These are phyloP conservation scores for Aurelia aurita complex sp. Pacific DNA, from an alignment of 30 jellyfish, hydroid and myxozoan species.

Conservation along the genomic window DNA sequence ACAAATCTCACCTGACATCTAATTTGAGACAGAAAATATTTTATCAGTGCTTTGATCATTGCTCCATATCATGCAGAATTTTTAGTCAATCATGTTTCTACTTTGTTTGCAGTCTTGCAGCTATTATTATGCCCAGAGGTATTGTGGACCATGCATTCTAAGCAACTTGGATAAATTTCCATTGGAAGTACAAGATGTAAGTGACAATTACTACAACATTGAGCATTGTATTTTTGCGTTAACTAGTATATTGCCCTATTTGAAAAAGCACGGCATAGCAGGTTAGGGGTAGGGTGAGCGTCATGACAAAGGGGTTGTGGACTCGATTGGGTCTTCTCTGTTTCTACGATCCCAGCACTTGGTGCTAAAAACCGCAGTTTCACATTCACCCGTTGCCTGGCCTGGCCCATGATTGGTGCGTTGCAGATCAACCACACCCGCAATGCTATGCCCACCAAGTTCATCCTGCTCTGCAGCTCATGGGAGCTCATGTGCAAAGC, in stretches of 20 bases:
- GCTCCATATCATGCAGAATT: neutral
- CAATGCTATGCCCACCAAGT: neutral
- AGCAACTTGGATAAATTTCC: slow-evolving; percentile 26
- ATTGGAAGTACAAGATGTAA: slow-evolving; percentile 25
- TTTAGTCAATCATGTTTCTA: neutral
- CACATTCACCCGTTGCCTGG: too few species aligned
- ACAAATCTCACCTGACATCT: too few species aligned
- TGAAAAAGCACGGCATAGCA: too few species aligned
- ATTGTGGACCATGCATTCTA: slow-evolving; percentile 30
- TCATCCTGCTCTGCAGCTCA: neutral
- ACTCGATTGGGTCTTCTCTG: too few species aligned
- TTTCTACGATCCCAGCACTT: too few species aligned
- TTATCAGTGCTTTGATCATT: neutral
- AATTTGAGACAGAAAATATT: neutral
- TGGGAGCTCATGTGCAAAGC: neutral
- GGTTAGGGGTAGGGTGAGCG: too few species aligned
- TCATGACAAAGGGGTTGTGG: too few species aligned
- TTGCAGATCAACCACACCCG: too few species aligned
- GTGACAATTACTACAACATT: neutral
- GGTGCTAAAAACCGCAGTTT: too few species aligned
- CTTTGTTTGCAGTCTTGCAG: slow-evolving; percentile 20
- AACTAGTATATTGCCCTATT: too few species aligned
- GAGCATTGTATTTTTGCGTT: neutral
- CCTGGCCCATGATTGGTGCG: too few species aligned
- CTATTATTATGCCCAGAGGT: slow-evolving; percentile 34